A percentile compares a stretch with the other conserved stretches of the same genome.
phyloP scores from a whole-genome alignment of 2,888 invertebrate genomes.

The Agrilus biguttatus region DNA sequence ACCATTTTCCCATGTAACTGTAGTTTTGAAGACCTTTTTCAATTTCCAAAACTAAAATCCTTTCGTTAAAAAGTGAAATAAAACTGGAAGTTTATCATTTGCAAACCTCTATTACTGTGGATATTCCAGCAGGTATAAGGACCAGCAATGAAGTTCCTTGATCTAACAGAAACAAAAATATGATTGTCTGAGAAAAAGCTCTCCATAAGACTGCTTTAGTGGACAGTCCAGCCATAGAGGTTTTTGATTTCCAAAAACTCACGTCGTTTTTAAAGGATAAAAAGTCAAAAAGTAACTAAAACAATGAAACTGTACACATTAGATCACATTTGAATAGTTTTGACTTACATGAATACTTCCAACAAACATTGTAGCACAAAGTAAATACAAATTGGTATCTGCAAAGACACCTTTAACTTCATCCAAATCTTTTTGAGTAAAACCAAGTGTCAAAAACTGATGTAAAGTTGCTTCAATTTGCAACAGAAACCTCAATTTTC shows the following conservation, averaged over 20 bases:
- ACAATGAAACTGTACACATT: constrained; percentile 14
- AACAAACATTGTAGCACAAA: constrained; percentile 80
- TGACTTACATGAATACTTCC: constrained; percentile 82
- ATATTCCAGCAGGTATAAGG: constrained; percentile 72
- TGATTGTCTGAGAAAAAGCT: constrained; percentile 78
- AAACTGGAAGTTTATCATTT: constrained; percentile 2
- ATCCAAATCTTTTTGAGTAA: constrained; percentile 87
- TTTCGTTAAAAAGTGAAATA: constrained; percentile 4
- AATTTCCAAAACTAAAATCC: constrained; percentile 78
- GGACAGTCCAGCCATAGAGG: constrained; percentile 80
- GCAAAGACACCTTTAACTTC: constrained; percentile 94
- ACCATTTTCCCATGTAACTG: constrained; percentile 23
- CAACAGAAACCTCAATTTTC: constrained; percentile 60
- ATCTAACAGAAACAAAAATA: constrained; percentile 85
- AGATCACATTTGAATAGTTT: neutral
- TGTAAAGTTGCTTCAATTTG: constrained; percentile 64
- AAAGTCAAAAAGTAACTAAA: constrained; percentile 87
- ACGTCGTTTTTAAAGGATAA: constrained; percentile 97
- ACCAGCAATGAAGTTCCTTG: constrained; percentile 85
- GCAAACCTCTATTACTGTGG: constrained; percentile 74
- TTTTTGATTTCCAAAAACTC: constrained; percentile 79
- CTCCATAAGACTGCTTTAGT: constrained; percentile 84
- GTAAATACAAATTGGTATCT: constrained; percentile 84
- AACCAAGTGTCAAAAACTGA: constrained; percentile 61
- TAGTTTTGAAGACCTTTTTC: constrained; percentile 72